Base-by-base conservation (phyloP, 2,797 vertebrate genomes). In the Coluber constrictor region DNA sequence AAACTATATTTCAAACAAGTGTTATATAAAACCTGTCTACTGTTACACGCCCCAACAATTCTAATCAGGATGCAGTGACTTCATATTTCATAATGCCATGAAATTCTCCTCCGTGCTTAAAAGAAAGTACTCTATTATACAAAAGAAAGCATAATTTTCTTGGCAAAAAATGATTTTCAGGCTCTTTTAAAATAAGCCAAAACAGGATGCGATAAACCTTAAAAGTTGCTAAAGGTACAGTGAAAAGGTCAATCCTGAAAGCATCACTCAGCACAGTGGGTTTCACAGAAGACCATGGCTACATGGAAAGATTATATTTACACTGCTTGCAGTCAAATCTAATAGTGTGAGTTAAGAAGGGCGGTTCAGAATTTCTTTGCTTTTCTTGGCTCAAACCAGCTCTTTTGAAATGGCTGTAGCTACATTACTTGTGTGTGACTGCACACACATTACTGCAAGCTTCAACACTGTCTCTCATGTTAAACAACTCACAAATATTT, bases 401-500 rank as follows among this genome's bases (percentile, higher is more conserved):
- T 32, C 86, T 47, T 51, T 74, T 70, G 0, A 89, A 94, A 55
- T 12, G 51, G 88, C 13, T 86, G 57, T 32, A 91, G 93, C n/a
- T 13, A 3, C 29, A 61, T 63, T 94, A 32, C 25, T 79, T n/a
- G 93, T 83, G 90, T 10, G 10, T 15, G 94, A 93, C 93, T 16
- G 56, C 91, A 43, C 3, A 54, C n/a, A 54, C 94, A 93, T 4
- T 13, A 61, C 83, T 91, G 2, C 94, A 90, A 92, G 87, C 96
- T 95, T 94, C 94, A 56, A 92, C 90, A 61, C 1, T 0, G 32
- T 43, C 59, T 89, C 88, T 55, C 55, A 91, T 61, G 87, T 95
- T 95, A 90, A 92, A 29, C 94, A 89, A 89, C 43, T 94, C 94
- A 13, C 86, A 94, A 7, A 13, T 55, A 20, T 96, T 95, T 96